Evolutionary conservation across 1,140 invertebrate genomes (phyloP).

Genomic region (Drosophila rhopaloa): DNA sequence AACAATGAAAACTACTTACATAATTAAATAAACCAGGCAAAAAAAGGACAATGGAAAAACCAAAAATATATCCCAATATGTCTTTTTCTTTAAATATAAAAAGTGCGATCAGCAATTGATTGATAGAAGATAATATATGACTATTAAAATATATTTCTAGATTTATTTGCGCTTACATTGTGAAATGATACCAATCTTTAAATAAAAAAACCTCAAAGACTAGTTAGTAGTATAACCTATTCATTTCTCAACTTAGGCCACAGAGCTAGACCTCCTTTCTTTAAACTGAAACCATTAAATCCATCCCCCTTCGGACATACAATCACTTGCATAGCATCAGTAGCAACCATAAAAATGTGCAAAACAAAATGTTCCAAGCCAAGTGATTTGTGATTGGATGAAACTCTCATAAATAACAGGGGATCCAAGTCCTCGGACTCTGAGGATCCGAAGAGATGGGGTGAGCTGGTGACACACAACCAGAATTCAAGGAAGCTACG

Average conservation of each 20-base stretch:
- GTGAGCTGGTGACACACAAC: conserved; percentile 47
- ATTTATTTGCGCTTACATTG: too few relatives aligned
- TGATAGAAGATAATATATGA: too few relatives aligned
- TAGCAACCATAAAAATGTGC: conserved; percentile 76
- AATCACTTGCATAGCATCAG: conserved; percentile 60
- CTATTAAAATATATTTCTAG: too few relatives aligned
- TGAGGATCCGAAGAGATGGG: conserved; percentile 9
- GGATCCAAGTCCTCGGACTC: conserved; percentile 10
- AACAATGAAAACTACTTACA: too few relatives aligned
- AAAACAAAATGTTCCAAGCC: conserved; percentile 65
- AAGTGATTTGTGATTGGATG: conserved; percentile 59
- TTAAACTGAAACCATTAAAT: conserved; percentile 4
- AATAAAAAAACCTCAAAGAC: too few relatives aligned
- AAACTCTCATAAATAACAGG: conserved; percentile 56
- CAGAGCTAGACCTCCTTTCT: not conserved
- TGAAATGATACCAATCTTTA: too few relatives aligned
- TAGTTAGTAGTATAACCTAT: too few relatives aligned
- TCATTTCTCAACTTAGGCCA: not conserved
- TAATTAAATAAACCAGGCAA: too few relatives aligned
- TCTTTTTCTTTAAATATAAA: too few relatives aligned
- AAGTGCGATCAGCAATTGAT: too few relatives aligned
- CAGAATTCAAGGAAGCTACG: conserved; percentile 25
- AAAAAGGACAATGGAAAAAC: too few relatives aligned
- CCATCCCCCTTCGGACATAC: not conserved
- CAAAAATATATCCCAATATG: too few relatives aligned